Conservation (phyloP, 1,140 invertebrate genomes). For the Drosophila littoralis region DNA sequence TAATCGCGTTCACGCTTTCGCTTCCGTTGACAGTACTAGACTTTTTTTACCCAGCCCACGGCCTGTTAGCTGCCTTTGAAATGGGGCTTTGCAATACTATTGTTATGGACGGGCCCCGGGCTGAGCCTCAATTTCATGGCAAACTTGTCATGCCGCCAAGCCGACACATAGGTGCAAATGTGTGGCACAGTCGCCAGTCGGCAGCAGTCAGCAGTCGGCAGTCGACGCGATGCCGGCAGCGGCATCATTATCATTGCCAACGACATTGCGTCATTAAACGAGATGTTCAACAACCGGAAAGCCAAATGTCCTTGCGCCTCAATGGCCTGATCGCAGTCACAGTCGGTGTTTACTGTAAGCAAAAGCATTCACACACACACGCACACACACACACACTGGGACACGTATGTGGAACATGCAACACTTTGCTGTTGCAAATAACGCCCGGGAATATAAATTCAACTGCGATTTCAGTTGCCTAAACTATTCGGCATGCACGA, state of each 20-base stretch:
- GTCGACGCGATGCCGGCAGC: background rate
- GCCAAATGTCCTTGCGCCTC: constrained; percentile 54
- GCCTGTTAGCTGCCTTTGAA: constrained; percentile 15
- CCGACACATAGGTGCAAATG: constrained; percentile 10
- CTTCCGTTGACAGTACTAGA: constrained; percentile 1
- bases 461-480: constrained; percentile 35
- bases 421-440: constrained; percentile 19
- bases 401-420: constrained; percentile 24
- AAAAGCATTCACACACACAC: constrained; percentile 1
- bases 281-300: constrained; percentile 61
- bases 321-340: constrained; percentile 17
- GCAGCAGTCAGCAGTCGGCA: background rate
- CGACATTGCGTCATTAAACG: constrained; percentile 55
- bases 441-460: constrained; percentile 11
- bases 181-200: constrained; percentile 16
- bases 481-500: constrained; percentile 19
- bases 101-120: background rate
- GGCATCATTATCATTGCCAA: constrained; percentile 59
- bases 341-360: constrained; percentile 11
- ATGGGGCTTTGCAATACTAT: too few relatives aligned
- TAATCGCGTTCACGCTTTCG: constrained; percentile 25
- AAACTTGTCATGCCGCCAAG: constrained; percentile 1
- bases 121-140: constrained; percentile 15
- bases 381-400: background rate
- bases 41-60: constrained; percentile 10